These are phyloP conservation scores for Pseudonaja textilis DNA, from an alignment of 2,113 vertebrate species.

Conservation along the genomic window DNA sequence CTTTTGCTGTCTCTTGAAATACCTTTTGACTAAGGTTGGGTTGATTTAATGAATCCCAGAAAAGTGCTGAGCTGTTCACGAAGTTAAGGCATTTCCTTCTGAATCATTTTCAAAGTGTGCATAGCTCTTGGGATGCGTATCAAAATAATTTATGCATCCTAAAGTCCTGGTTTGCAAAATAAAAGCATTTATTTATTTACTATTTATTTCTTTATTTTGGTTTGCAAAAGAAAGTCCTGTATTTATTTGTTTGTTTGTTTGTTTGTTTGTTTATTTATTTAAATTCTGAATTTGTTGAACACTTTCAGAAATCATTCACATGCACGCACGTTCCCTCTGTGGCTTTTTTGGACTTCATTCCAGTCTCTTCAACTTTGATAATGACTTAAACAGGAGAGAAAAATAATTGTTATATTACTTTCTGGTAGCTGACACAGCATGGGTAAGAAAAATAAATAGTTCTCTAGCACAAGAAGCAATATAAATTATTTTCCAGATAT, in stretches of 20 bases:
- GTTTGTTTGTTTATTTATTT: not conserved
- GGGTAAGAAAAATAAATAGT: constrained; percentile 13
- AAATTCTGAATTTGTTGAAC: not conserved
- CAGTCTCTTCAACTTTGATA: not conserved
- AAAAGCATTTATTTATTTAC: not conserved
- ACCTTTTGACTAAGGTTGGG: not conserved
- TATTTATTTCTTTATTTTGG: not conserved
- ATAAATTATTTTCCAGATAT: constrained; percentile 10
- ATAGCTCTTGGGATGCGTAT: constrained; percentile 24
- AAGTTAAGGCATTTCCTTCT: not conserved
- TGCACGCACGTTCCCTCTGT: not conserved
- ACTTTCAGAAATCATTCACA: not conserved
- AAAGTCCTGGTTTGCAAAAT: constrained; percentile 22
- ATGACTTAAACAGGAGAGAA: not conserved
- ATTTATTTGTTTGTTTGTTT: not conserved
- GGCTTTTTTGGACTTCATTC: not conserved
- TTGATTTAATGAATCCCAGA: not conserved
- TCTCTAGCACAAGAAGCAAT: not conserved
- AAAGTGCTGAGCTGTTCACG: not conserved
- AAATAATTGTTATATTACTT: not conserved
- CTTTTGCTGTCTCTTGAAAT: not conserved
- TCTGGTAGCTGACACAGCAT: not conserved
- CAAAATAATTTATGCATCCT: not conserved
- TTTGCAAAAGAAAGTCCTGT: constrained; percentile 23
- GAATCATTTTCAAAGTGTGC: not conserved